Conservation (phyloP, 2,797 vertebrate genomes). For the Phataginus tricuspis region DNA sequence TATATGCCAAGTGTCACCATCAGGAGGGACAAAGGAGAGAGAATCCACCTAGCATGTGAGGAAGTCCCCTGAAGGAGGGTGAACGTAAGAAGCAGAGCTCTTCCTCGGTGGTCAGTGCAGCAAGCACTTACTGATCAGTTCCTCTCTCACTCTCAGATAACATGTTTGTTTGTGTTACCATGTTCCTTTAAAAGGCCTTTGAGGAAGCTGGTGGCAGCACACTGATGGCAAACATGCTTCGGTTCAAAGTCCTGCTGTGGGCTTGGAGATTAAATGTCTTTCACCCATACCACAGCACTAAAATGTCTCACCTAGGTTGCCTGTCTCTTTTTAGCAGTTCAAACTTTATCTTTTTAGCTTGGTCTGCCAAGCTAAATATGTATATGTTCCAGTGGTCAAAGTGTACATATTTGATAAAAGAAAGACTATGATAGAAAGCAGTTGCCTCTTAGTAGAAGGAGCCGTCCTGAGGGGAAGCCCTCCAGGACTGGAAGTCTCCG, state of each 20-base stretch:
- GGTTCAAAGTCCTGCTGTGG: neutral
- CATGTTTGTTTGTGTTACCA: neutral
- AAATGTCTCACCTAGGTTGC: neutral
- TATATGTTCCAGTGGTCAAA: neutral
- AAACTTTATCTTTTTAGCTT: constrained; percentile 1
- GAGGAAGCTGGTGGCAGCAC: neutral
- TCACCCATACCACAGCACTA: neutral
- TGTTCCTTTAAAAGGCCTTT: constrained; percentile 2
- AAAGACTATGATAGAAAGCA: neutral
- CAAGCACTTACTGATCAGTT: neutral
- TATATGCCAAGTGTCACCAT: neutral
- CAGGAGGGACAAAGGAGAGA: neutral
- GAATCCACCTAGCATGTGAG: neutral
- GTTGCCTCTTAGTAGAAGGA: neutral
- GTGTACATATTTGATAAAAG: neutral
- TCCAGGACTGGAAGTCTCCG: neutral
- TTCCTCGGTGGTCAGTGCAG: neutral
- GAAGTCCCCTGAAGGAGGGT: neutral
- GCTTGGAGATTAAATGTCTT: neutral
- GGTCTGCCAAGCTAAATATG: no score
- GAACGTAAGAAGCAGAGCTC: neutral
- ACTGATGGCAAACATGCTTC: neutral
- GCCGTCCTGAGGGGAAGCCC: neutral
- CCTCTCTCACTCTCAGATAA: neutral
- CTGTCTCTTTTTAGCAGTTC: neutral